Conservation (phyloP, 2,113 vertebrate species). For the Oreochromis tanganicae region DNA sequence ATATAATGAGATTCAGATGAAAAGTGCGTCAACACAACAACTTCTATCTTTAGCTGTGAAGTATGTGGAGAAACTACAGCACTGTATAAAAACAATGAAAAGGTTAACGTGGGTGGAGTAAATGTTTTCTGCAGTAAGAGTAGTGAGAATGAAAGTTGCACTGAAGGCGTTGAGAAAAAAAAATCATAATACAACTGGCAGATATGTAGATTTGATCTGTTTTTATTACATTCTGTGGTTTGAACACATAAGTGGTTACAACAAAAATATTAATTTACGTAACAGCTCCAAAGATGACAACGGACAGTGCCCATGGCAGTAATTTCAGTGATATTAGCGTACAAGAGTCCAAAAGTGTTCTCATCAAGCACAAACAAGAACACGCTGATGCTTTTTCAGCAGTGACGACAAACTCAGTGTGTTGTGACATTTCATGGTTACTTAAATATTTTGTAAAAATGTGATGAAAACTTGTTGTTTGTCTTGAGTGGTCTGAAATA, state of each 20-base stretch:
- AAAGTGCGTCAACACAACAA: background rate
- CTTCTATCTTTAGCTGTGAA: background rate
- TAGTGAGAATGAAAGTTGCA: background rate
- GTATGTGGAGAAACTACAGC: background rate
- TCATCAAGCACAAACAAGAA: background rate
- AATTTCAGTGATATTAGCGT: background rate
- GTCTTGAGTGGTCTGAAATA: background rate
- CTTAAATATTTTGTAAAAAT: background rate
- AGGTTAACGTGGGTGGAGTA: background rate
- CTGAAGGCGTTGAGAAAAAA: background rate
- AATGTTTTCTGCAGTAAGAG: background rate
- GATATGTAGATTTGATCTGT: background rate
- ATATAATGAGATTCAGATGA: background rate
- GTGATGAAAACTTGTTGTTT: background rate
- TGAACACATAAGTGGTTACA: background rate
- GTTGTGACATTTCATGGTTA: background rate
- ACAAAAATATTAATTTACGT: background rate
- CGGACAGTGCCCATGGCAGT: background rate
- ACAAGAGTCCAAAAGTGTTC: background rate
- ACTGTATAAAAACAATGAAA: background rate
- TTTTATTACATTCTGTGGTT: background rate
- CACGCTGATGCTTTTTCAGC: background rate
- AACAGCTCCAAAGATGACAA: background rate
- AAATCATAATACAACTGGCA: background rate
- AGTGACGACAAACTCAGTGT: background rate